Evolutionary conservation across 2,888 invertebrate genomes (phyloP), one percentile per base, ranked within the genome.

Genomic region (Epistrophella euchroma): DNA sequence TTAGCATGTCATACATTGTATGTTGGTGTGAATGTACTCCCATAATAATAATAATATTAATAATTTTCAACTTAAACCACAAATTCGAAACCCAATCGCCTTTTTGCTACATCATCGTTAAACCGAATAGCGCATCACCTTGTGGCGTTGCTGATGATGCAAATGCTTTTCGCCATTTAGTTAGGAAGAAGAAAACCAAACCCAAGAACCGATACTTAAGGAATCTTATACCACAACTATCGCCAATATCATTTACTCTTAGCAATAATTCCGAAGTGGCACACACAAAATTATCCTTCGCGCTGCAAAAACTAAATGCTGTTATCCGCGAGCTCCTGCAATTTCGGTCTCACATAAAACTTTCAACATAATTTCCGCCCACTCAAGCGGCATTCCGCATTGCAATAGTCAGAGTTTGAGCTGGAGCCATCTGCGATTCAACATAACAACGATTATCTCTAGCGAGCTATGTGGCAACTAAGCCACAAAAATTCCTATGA

Each of bases 341-440:
- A 86, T 86, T 86, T 81, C 35, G 70, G 81, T 81, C 77, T 82
- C 73, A 50, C 74, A 78, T 86, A 86, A 86, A 86, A 82, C 86
- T 86, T 82, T 86, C 86, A 86, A 74, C 82, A 86, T 86, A 82
- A 78, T 74, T 86, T 74, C 86, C 86, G 71, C 82, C 86, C 82
- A 86, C 81, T 82, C 74, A 56, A 77, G n/a, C n/a, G 74, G 86
- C 86, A 82, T 86, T 78, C 77, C 47, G 11, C 25, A 50, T 25
- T 40, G 17, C 68, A 4, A 22, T 17, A 50, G 71, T n/a, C 60
- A 19, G 4, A 47, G 52, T 3, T 7, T 4, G 58, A 15, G 62
- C 40, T 43, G n/a, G 56, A 56, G 72, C 79, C 74, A 79, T 80
- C 80, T 85, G 85, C 56, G 80, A 79, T 84, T 66, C 17, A 45